Conservation (phyloP, 2,797 vertebrate species). For the Sebastes trivittatus region DNA sequence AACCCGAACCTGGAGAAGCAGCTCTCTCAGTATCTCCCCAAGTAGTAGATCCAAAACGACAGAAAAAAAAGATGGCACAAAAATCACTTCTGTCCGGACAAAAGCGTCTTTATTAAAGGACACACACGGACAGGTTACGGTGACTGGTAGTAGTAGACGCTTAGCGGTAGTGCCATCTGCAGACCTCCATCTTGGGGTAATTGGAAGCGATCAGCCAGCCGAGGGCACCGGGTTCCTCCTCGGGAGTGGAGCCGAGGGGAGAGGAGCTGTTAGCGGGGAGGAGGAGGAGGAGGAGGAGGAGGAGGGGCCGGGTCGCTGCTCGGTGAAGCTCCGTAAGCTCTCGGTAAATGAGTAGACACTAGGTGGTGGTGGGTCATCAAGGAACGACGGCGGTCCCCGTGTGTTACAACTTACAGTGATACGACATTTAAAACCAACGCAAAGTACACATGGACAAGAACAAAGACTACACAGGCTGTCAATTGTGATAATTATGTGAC, state of each 20-base stretch:
- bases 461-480: neutral
- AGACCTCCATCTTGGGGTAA: slow-evolving; percentile 84
- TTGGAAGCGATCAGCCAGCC: slow-evolving; percentile 76
- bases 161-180: slow-evolving; percentile 76
- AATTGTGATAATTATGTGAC: neutral
- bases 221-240: slow-evolving; percentile 84
- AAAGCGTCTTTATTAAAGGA: slow-evolving; percentile 66
- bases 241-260: slow-evolving; percentile 77
- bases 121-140: slow-evolving; percentile 63
- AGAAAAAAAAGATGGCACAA: slow-evolving; percentile 41
- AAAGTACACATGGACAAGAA: neutral
- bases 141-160: slow-evolving; percentile 50
- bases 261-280: slow-evolving; percentile 68
- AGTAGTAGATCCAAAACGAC: slow-evolving; percentile 56
- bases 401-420: neutral
- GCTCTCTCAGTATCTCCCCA: slow-evolving; percentile 52
- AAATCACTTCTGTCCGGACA: slow-evolving; percentile 61
- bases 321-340: slow-evolving; percentile 74
- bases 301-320: slow-evolving; percentile 74
- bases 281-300: slow-evolving; percentile 50
- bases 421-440: neutral
- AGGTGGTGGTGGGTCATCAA: slow-evolving; percentile 52
- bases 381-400: slow-evolving; percentile 25
- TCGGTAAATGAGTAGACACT: slow-evolving; percentile 70
- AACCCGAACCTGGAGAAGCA: slow-evolving; percentile 55